Conservation (phyloP, 1,140 invertebrate genomes). For the Cyrtorhinus lividipennis region DNA sequence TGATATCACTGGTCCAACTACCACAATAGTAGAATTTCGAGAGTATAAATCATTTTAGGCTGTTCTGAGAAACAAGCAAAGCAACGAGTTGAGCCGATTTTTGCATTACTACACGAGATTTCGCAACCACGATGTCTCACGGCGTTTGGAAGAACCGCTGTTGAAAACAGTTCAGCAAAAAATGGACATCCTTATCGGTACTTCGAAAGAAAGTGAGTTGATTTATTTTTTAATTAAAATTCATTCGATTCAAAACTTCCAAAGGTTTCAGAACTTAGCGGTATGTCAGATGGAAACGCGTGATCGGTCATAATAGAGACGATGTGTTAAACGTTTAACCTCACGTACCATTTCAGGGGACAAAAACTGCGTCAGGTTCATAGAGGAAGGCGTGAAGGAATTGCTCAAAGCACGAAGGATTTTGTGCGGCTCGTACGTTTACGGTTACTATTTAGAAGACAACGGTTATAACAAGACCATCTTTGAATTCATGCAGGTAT, state of each 20-base stretch:
- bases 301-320: too few species aligned
- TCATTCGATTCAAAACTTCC: too few species aligned
- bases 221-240: too few species aligned
- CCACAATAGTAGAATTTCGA: too few species aligned
- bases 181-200: slow-evolving; percentile 42
- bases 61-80: slow-evolving; percentile 39
- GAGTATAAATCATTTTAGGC: too few species aligned
- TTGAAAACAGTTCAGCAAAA: slow-evolving; percentile 43
- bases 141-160: slow-evolving; percentile 45
- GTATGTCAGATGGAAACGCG: too few species aligned
- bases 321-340: too few species aligned
- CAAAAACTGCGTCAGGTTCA: slow-evolving; percentile 37
- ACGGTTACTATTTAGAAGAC: slow-evolving; percentile 49
- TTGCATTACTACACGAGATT: slow-evolving; percentile 52
- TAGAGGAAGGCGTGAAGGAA: slow-evolving; percentile 49
- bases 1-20: too few species aligned
- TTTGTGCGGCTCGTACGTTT: slow-evolving; percentile 51
- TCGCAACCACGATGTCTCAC: slow-evolving; percentile 50
- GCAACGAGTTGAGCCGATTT: slow-evolving; percentile 48
- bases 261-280: too few species aligned
- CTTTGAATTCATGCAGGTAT: slow-evolving; percentile 58
- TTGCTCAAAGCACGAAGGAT: slow-evolving; percentile 46
- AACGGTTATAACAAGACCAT: slow-evolving; percentile 51
- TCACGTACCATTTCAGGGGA: slow-evolving; percentile 30
- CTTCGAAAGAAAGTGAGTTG: slow-evolving; percentile 29